phyloP scores from a whole-genome alignment of 1,140 invertebrate genomes.

The Apis laboriosa region DNA sequence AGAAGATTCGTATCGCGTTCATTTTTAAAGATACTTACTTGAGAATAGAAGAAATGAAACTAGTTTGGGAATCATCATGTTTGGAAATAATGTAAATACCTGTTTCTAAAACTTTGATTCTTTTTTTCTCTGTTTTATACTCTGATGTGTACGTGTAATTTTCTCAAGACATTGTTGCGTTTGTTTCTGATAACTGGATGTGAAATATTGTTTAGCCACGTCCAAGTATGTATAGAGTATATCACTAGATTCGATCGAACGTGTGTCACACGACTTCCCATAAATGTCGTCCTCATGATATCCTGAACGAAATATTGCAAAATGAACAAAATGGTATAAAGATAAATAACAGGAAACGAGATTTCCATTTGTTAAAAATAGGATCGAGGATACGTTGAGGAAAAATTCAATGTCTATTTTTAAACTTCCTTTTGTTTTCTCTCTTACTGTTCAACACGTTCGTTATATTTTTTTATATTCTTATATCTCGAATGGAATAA shows the following conservation, averaged over 20 bases:
- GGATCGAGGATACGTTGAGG: background rate
- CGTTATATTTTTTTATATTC: no score
- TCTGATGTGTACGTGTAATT: background rate
- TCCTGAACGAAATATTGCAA: background rate
- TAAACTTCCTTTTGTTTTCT: background rate
- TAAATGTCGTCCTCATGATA: background rate
- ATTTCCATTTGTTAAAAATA: background rate
- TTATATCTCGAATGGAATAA: background rate
- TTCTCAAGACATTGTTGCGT: background rate
- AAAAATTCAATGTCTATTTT: background rate
- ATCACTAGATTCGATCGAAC: no score
- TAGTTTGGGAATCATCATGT: conserved; percentile 29
- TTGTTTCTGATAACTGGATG: background rate
- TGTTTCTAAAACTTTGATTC: background rate
- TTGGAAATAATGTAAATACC: background rate
- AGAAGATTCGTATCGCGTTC: background rate
- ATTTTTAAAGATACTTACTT: conserved; percentile 27
- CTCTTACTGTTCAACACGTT: no score
- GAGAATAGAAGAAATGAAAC: conserved; percentile 35
- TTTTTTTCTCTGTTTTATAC: background rate
- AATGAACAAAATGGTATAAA: background rate
- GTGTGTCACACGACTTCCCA: background rate
- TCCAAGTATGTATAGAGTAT: background rate
- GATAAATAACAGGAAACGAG: background rate
- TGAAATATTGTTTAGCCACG: conserved; percentile 30